A percentile compares a stretch with the other conserved stretches of the same genome.
Conservation (phyloP, 2,113 vertebrate genomes). For the Gobio gobio region DNA sequence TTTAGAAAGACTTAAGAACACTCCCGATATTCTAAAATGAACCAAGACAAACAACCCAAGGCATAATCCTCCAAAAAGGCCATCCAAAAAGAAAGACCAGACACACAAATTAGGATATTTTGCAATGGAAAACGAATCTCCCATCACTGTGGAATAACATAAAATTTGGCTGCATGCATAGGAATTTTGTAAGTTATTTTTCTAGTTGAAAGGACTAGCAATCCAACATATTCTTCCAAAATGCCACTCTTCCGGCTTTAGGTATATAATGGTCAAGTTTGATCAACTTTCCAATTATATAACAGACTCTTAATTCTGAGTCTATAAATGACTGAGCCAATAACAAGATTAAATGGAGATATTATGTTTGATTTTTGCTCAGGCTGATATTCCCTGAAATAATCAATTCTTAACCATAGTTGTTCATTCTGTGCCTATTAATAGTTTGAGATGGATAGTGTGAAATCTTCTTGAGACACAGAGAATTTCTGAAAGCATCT, state of each 20-base stretch:
- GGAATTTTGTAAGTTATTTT: conserved; percentile 55
- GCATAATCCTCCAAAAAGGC: conserved; percentile 46
- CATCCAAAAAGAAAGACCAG: conserved; percentile 54
- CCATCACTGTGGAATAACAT: conserved; percentile 49
- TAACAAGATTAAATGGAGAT: not conserved
- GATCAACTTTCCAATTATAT: conserved; percentile 24
- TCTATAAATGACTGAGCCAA: not conserved
- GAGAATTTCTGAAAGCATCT: not conserved
- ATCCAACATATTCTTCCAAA: conserved; percentile 25
- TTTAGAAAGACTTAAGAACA: conserved; percentile 43
- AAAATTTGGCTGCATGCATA: conserved; percentile 41
- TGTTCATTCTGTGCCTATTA: no score
- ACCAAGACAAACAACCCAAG: conserved; percentile 56
- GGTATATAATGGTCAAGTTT: conserved; percentile 22
- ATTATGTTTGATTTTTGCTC: not conserved
- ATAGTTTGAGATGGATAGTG: not conserved
- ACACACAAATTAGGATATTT: conserved; percentile 56
- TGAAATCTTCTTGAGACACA: conserved; percentile 2
- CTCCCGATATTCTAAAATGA: conserved; percentile 17
- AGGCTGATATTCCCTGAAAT: not conserved
- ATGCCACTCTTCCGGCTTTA: conserved; percentile 20
- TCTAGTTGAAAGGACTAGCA: conserved; percentile 35
- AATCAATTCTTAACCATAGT: not conserved
- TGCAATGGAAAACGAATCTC: conserved; percentile 51
- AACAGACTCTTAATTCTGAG: not conserved